Percentiles rank a stretch among this genome's conserved stretches.
Conservation (phyloP, 35 echinoderm and acorn worm species). For the Eucidaris tribuloides region DNA sequence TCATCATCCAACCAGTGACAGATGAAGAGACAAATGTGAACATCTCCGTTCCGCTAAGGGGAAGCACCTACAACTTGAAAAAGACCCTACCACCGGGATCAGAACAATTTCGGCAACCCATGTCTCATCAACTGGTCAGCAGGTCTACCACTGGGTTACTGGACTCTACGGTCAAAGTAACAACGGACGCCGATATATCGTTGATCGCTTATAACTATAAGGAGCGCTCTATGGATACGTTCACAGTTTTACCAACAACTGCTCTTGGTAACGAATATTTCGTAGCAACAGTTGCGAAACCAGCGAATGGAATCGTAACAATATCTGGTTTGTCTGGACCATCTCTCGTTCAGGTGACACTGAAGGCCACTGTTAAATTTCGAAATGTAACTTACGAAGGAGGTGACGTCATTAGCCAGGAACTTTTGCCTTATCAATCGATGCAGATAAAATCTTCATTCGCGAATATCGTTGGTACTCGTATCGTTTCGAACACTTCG, state of each 20-base stretch:
- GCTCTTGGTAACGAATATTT: slow-evolving; percentile 14
- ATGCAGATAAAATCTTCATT: background rate
- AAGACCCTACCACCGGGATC: background rate
- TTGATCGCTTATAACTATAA: background rate
- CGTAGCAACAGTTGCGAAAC: background rate
- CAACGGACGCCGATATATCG: background rate
- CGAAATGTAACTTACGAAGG: background rate
- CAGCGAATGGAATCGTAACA: background rate
- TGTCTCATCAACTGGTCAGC: background rate
- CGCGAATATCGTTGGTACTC: background rate
- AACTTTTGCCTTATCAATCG: background rate
- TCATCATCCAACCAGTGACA: background rate
- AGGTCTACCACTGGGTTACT: background rate
- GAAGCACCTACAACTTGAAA: background rate
- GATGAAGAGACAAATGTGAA: background rate
- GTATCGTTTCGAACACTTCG: background rate
- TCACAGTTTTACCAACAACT: slow-evolving; percentile 5
- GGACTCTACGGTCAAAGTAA: background rate
- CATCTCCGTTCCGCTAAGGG: background rate
- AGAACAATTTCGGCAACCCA: background rate
- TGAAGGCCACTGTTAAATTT: background rate
- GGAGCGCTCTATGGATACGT: background rate
- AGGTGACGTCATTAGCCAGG: background rate
- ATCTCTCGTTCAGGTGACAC: background rate
- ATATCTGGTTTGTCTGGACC: background rate